Base-by-base conservation (phyloP, 1,140 invertebrate species). In the Drosophila tani region DNA sequence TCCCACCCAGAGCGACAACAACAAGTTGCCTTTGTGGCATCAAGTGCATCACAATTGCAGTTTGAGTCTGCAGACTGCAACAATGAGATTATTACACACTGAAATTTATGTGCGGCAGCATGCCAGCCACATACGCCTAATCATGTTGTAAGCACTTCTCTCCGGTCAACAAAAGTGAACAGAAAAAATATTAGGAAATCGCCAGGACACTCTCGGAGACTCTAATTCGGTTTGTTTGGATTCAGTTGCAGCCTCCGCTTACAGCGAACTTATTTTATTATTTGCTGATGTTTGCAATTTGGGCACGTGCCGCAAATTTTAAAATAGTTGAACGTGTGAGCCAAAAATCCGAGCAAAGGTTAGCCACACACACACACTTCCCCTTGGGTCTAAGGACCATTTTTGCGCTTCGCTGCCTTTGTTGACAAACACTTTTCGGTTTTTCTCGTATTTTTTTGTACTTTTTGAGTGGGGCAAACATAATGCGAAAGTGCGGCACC, bases 221-320 rank as follows among this genome's bases (percentile, higher is more conserved):
- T 80, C 85, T 88, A 88, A 88, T 88, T 88, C 69, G 68, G 69
- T 90, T 79, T 75, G 58, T 62, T 64, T 69, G 21, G 65, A 57
- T 76, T 60, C 35, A 21, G 21, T 40, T 46, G 67, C 59, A 60
- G 59, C 51, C 69, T 59, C 69, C 69, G 69, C 82, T 86, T 73
- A 86, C 82, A 86, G 79, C 69, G 81, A 85, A 91, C 88, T 88
- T 91, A 91, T 91, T 91, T 91, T 91, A 91, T 91, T 91, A 90
- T 91, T 91, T 91, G 90, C 84, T 91, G 83, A 91, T 91, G 88
- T 91, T 91, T 91, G 82, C 88, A 82, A 91, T 91, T 91, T 91
- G 76, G 68, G 84, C 88, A 91, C 90, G 88, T 91, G 88, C 84
- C 67, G 70, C 79, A 91, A 91, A 91, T 91, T 91, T 81, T 83